Percentiles rank a stretch among this genome's conserved stretches.
phyloP scores from a whole-genome alignment of 1,140 invertebrate genomes.

The Samia ricini region DNA sequence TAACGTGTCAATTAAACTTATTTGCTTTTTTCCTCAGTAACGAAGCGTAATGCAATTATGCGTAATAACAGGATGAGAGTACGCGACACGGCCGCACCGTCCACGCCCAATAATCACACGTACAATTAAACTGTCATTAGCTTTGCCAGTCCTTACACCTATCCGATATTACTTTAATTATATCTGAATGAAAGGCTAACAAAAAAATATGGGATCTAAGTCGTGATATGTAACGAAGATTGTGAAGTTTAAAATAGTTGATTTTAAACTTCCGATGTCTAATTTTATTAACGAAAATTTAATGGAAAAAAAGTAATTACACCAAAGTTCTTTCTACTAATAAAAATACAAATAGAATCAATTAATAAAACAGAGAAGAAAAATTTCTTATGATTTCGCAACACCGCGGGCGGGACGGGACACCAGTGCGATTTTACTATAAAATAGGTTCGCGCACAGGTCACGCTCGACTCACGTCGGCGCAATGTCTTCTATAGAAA shows the following conservation, averaged over 20 bases:
- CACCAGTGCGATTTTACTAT: no score
- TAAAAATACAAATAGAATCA: no score
- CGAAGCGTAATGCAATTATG: constrained; percentile 75
- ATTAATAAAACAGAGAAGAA: no score
- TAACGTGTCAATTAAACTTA: constrained; percentile 68
- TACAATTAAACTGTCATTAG: constrained; percentile 74
- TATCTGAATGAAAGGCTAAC: constrained; percentile 49
- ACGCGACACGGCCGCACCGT: constrained; percentile 52
- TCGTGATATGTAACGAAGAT: background rate
- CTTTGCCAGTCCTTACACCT: constrained; percentile 52
- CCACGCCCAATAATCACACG: constrained; percentile 53
- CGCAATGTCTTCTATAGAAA: no score
- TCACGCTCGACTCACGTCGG: no score
- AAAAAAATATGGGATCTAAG: constrained; percentile 29
- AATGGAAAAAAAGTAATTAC: no score
- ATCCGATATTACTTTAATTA: constrained; percentile 63
- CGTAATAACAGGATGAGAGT: constrained; percentile 73
- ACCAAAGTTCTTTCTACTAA: no score
- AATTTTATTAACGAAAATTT: no score
- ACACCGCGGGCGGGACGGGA: no score
- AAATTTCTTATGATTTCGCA: no score
- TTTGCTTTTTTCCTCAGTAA: constrained; percentile 67
- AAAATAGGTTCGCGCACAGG: no score
- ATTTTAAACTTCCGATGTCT: no score
- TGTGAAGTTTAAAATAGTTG: background rate